A percentile compares a stretch with the other conserved stretches of the same genome.
Evolutionary conservation across 2,797 vertebrate species (phyloP).

Genomic region (Paedocypris micromegethes): DNA sequence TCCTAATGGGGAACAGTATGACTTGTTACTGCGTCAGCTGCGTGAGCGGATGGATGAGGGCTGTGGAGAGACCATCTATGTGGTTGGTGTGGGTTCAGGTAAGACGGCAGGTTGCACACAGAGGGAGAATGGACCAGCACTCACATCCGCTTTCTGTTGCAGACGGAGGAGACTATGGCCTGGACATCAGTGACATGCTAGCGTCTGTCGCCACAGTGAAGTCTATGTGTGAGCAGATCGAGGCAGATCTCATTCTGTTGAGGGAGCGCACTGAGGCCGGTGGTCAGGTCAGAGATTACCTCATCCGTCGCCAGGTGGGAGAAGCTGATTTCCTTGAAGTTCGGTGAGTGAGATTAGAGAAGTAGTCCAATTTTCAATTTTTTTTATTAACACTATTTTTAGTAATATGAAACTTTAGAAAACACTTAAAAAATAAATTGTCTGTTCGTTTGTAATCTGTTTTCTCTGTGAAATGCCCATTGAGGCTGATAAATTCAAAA

Average conservation of each 20-base stretch:
- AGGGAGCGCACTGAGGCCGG: conserved; percentile 85
- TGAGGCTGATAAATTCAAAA: too few species aligned
- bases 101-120: conserved; percentile 48
- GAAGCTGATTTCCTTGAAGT: conserved; percentile 99
- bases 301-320: conserved; percentile 89
- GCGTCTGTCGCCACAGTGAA: conserved; percentile 89
- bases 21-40: conserved; percentile 88
- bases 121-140: not conserved
- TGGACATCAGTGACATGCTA: conserved; percentile 90
- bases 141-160: not conserved
- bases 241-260: conserved; percentile 87
- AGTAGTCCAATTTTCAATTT: too few species aligned
- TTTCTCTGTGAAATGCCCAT: too few species aligned
- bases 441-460: too few species aligned
- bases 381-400: too few species aligned
- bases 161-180: conserved; percentile 95
- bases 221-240: conserved; percentile 92
- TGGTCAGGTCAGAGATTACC: conserved; percentile 87
- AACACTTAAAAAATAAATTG: too few species aligned
- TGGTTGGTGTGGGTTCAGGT: conserved; percentile 97
- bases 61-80: conserved; percentile 96
- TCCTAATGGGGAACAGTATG: conserved; percentile 93
- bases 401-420: too few species aligned
- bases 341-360: conserved; percentile 76
- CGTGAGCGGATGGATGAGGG: conserved; percentile 95